These are phyloP conservation scores for Polylopha cassiicola DNA, from an alignment of 2,888 invertebrate genomes.

Conservation along the genomic window DNA sequence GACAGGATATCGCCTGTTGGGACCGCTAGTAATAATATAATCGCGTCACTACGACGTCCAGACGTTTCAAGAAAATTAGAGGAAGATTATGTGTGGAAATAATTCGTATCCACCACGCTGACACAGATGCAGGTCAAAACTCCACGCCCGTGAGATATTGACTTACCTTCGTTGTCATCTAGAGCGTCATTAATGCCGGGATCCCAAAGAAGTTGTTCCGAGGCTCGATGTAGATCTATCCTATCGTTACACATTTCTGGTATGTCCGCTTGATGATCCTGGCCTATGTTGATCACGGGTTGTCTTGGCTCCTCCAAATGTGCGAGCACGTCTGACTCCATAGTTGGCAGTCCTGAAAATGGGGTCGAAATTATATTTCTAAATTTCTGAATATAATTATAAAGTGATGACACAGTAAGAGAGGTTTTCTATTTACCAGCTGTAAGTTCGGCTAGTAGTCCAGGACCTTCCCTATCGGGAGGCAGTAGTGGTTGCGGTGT, in stretches of 20 bases:
- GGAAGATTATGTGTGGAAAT: no score
- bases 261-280: slow-evolving; percentile 90
- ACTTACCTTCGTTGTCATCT: slow-evolving; percentile 84
- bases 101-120: no score
- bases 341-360: slow-evolving; percentile 38
- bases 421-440: slow-evolving; percentile 39
- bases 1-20: no score
- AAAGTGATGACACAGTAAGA: not conserved
- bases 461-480: slow-evolving; percentile 92
- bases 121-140: no score
- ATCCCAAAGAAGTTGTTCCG: slow-evolving; percentile 91
- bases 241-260: slow-evolving; percentile 76
- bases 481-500: slow-evolving; percentile 97
- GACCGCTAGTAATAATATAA: no score
- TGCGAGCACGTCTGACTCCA: slow-evolving; percentile 50
- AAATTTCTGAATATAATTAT: not conserved
- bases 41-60: no score
- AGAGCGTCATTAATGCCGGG: slow-evolving; percentile 85
- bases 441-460: slow-evolving; percentile 82
- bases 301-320: slow-evolving; percentile 65
- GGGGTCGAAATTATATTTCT: not conserved
- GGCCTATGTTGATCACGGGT: slow-evolving; percentile 91
- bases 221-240: slow-evolving; percentile 72
- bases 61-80: no score
- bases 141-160: no score